Percentiles rank a stretch among this genome's conserved stretches.
Conservation (phyloP, 2,113 vertebrate genomes). For the Lota lota region DNA sequence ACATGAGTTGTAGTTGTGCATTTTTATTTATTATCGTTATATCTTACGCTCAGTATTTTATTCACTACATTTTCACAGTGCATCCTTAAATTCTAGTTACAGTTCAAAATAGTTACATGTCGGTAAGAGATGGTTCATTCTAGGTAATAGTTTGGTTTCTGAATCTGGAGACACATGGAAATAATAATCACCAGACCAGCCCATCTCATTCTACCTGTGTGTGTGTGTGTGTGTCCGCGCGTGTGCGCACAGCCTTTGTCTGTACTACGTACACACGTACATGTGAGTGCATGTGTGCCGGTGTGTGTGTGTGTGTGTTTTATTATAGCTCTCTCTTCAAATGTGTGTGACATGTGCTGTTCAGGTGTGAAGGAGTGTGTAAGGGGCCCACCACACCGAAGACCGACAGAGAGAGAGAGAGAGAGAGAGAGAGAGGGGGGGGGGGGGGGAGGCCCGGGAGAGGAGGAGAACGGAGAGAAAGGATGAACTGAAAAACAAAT, state of each 20-base stretch:
- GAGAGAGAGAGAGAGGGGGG: not conserved
- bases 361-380: conserved; percentile 58
- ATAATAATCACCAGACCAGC: too few relatives aligned
- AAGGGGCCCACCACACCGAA: conserved; percentile 3
- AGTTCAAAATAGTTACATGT: too few relatives aligned
- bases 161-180: too few relatives aligned
- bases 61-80: too few relatives aligned
- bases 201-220: not conserved
- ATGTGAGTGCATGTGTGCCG: not conserved
- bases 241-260: conserved; percentile 2
- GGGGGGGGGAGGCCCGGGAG: not conserved
- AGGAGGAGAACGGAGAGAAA: not conserved
- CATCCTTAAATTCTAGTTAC: too few relatives aligned
- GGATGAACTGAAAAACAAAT: not conserved
- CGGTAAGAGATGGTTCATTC: too few relatives aligned
- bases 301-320: conserved; percentile 20
- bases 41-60: too few relatives aligned
- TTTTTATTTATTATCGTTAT: too few relatives aligned
- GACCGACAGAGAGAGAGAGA: not conserved
- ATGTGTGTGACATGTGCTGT: conserved; percentile 54
- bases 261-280: not conserved
- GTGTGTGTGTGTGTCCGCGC: conserved; percentile 1
- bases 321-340: conserved; percentile 21
- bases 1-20: too few relatives aligned
- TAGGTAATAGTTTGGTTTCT: too few relatives aligned